Conservation (phyloP, 2,113 vertebrate species). For the Syrrhaptes paradoxus region DNA sequence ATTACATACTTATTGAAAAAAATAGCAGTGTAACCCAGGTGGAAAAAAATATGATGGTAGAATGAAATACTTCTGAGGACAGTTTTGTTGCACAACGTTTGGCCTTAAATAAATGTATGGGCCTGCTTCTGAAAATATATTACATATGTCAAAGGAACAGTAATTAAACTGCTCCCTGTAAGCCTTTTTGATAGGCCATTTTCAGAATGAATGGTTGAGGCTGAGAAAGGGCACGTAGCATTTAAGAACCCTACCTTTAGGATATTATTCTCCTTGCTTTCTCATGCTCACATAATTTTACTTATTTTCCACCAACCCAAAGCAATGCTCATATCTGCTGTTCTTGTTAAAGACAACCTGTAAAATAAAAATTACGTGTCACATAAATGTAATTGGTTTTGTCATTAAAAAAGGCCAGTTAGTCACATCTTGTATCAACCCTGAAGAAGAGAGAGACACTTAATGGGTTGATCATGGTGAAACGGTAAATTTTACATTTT, state of each 20-base stretch:
- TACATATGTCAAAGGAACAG: conserved; percentile 69
- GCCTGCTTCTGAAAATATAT: conserved; percentile 71
- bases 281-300: conserved; percentile 29
- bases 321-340: conserved; percentile 3
- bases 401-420: not conserved
- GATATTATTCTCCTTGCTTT: conserved; percentile 68
- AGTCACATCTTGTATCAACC: not conserved
- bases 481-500: conserved; percentile 31
- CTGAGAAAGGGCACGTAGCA: conserved; percentile 62
- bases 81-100: conserved; percentile 69
- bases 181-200: conserved; percentile 70
- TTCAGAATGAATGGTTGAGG: conserved; percentile 73
- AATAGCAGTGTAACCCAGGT: not conserved
- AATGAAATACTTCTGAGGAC: conserved; percentile 68
- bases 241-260: conserved; percentile 69
- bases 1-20: conserved; percentile 46
- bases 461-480: not conserved
- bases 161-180: conserved; percentile 76
- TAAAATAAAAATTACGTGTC: not conserved
- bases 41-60: conserved; percentile 39
- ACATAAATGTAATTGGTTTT: not conserved
- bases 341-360: conserved; percentile 12
- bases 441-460: not conserved
- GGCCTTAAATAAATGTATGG: conserved; percentile 69
- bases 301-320: not conserved